Evolutionary conservation across 92 coral and sea anemone genomes (phyloP).

Genomic region (Hydrozoanthus gracilis): DNA sequence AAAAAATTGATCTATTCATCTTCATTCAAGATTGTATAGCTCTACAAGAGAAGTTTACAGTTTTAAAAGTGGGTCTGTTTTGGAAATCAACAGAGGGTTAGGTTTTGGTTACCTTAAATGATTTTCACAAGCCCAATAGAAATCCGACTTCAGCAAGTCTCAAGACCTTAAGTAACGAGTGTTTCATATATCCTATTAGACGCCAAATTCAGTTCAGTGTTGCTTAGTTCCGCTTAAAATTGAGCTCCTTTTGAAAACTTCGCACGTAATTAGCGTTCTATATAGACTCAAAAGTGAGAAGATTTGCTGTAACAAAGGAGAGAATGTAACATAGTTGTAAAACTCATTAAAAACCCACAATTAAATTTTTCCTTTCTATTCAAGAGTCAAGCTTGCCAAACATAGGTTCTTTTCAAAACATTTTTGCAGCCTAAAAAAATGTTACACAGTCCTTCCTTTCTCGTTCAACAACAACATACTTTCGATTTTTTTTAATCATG

Average conservation of each 20-base stretch:
- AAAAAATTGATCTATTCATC: too few species aligned
- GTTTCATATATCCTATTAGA: not conserved
- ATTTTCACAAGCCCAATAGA: not conserved
- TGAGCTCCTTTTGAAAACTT: constrained; percentile 22
- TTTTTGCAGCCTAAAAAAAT: constrained; percentile 14
- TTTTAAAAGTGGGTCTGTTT: not conserved
- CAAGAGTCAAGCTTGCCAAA: not conserved
- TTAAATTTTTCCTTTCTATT: not conserved
- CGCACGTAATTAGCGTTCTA: constrained; percentile 23
- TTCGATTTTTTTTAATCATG: too few species aligned
- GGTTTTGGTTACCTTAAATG: not conserved
- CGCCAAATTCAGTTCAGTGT: constrained; percentile 2
- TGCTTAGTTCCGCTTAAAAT: constrained; percentile 12
- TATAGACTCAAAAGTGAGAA: constrained; percentile 25
- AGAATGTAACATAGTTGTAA: constrained; percentile 9
- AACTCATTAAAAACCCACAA: not conserved
- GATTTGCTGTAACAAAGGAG: constrained; percentile 1
- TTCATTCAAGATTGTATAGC: not conserved
- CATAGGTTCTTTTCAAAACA: not conserved
- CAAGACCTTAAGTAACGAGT: not conserved
- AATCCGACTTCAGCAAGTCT: constrained; percentile 1
- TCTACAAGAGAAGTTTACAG: not conserved
- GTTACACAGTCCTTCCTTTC: not conserved
- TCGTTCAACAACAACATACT: not conserved
- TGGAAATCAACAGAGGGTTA: not conserved